phyloP scores from a whole-genome alignment of 2,797 vertebrate species.

The Chaetophractus vellerosus region DNA sequence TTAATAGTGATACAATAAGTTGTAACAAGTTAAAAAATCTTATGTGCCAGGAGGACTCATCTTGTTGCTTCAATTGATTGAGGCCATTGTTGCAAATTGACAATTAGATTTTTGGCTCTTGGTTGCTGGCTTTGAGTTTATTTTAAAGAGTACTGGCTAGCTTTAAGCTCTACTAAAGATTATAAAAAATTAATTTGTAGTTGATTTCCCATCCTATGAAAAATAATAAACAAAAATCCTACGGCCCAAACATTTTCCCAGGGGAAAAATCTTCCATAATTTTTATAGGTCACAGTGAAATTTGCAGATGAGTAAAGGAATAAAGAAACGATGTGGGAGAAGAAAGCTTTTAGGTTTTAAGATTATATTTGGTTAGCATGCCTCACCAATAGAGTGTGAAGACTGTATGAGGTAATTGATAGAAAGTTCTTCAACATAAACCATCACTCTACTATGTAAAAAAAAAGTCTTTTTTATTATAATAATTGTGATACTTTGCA shows the following conservation, averaged over 20 bases:
- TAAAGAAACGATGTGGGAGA: neutral
- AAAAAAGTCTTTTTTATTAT: neutral
- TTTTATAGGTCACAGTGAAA: neutral
- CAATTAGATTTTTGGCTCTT: neutral
- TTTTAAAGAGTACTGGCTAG: neutral
- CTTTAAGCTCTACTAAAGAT: neutral
- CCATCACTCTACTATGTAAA: neutral
- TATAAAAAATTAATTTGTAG: neutral
- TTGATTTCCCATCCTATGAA: slow-evolving; percentile 7
- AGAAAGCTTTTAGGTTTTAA: neutral
- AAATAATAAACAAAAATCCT: neutral
- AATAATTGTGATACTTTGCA: neutral
- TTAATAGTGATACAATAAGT: neutral
- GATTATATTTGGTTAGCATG: neutral
- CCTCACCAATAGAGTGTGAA: neutral
- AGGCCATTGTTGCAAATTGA: neutral
- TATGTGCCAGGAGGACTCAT: neutral
- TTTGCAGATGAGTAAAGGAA: neutral
- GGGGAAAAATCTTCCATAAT: neutral
- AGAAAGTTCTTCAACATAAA: neutral
- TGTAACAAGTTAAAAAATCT: slow-evolving; percentile 18
- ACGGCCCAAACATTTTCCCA: slow-evolving; percentile 3
- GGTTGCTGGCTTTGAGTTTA: neutral
- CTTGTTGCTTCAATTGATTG: slow-evolving; percentile 7
- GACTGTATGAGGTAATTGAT: neutral